Evolutionary conservation across 2,888 invertebrate species (phyloP).

Genomic region (Mesorhabditis sp.): DNA sequence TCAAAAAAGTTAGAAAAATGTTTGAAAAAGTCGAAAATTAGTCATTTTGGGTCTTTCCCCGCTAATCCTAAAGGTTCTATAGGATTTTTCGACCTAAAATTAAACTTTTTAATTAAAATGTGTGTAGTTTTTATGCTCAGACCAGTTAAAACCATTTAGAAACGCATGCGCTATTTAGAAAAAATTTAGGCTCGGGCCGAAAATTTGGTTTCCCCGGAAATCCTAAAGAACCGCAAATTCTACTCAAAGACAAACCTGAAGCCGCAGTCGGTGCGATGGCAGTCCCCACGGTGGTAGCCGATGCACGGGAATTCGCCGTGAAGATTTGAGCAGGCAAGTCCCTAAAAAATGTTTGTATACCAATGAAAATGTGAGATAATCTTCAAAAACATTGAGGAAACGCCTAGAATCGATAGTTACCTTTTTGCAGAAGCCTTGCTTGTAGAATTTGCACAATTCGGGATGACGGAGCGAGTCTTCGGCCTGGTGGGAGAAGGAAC

Average conservation of each 20-base stretch:
- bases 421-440: constrained; percentile 55
- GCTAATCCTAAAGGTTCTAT: too few species aligned
- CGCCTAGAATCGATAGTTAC: constrained; percentile 16
- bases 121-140: too few species aligned
- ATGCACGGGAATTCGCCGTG: constrained; percentile 57
- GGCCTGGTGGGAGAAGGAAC: constrained; percentile 54
- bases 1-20: too few species aligned
- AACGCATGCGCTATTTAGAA: too few species aligned
- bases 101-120: too few species aligned
- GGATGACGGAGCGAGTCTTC: constrained; percentile 48
- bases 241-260: neutral
- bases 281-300: constrained; percentile 44
- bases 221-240: too few species aligned
- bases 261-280: neutral
- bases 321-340: constrained; percentile 42
- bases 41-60: too few species aligned
- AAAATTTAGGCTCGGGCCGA: too few species aligned
- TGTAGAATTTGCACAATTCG: constrained; percentile 56
- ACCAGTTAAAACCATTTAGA: too few species aligned
- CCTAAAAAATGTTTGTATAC: constrained; percentile 21
- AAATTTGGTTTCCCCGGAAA: too few species aligned
- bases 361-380: constrained; percentile 3
- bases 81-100: too few species aligned
- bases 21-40: too few species aligned
- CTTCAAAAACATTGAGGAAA: neutral